A percentile compares a stretch with the other conserved stretches of the same genome.
Conservation (phyloP, 2,888 invertebrate genomes). For the Siphlonurus alternatus region DNA sequence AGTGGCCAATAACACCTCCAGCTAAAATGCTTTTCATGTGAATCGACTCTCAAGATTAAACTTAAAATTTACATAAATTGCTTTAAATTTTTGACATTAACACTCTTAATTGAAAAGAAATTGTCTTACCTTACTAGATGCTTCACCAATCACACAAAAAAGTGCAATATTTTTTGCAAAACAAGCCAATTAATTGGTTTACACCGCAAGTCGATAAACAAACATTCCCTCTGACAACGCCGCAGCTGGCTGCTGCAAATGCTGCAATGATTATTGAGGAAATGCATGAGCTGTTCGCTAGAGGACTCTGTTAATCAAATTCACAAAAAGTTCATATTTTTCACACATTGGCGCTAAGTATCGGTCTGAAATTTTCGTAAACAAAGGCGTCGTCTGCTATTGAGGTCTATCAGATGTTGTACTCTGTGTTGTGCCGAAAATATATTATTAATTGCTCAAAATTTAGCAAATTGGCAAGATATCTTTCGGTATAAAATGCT, state of each 20-base stretch:
- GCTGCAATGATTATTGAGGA: not conserved
- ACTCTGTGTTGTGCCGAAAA: no score
- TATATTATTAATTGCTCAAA: no score
- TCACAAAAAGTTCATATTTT: not conserved
- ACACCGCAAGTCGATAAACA: conserved; percentile 1
- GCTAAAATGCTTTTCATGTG: no score
- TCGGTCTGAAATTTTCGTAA: not conserved
- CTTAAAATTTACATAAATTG: no score
- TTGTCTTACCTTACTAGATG: not conserved
- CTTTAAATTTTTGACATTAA: no score
- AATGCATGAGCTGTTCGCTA: not conserved
- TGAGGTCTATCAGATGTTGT: not conserved
- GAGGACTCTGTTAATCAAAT: not conserved
- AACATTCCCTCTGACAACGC: conserved; percentile 2
- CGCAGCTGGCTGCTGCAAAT: not conserved
- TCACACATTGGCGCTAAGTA: not conserved
- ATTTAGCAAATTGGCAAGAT: not conserved
- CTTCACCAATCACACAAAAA: not conserved
- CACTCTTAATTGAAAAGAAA: not conserved
- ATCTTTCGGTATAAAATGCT: not conserved
- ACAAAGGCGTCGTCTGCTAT: not conserved
- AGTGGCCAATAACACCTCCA: not conserved
- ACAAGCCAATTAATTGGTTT: not conserved
- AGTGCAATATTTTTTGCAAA: not conserved
- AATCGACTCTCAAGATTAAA: no score